Percentiles rank a stretch among this genome's conserved stretches.
These are phyloP conservation scores for Exaiptasia diaphana DNA, from an alignment of 64 coral and sea anemone species.

Conservation along the genomic window DNA sequence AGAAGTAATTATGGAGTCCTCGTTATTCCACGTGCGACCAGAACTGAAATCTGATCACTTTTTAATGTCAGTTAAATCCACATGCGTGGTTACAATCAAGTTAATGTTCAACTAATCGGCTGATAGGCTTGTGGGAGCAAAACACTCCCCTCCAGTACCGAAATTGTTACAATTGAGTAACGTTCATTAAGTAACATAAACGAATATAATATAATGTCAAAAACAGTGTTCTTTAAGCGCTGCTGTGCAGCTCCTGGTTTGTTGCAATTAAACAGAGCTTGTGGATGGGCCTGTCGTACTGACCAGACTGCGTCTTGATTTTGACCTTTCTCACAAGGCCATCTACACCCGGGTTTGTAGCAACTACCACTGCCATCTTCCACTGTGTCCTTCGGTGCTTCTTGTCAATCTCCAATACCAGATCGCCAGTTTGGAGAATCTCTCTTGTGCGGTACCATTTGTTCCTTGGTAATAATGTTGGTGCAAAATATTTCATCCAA, in stretches of 20 bases:
- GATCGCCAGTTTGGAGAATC: not conserved
- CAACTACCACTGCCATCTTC: conserved; percentile 56
- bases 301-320: conserved; percentile 46
- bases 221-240: not conserved
- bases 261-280: conserved; percentile 5
- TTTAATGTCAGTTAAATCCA: no score
- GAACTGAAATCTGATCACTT: no score
- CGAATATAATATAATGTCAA: not conserved
- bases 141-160: not conserved
- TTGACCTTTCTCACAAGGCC: conserved; percentile 44
- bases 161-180: not conserved
- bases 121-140: no score
- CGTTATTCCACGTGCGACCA: no score
- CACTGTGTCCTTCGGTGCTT: conserved; percentile 10
- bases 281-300: conserved; percentile 59
- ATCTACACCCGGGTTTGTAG: conserved; percentile 51
- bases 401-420: not conserved
- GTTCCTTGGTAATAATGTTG: not conserved
- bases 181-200: not conserved
- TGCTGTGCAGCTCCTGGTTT: not conserved
- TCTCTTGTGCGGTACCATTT: conserved; percentile 16
- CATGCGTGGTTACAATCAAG: no score
- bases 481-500: conserved; percentile 45
- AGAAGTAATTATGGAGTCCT: no score
- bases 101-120: no score